Evolutionary conservation across 1,140 invertebrate genomes (phyloP).

Genomic region (Drosophila ercepeae): DNA sequence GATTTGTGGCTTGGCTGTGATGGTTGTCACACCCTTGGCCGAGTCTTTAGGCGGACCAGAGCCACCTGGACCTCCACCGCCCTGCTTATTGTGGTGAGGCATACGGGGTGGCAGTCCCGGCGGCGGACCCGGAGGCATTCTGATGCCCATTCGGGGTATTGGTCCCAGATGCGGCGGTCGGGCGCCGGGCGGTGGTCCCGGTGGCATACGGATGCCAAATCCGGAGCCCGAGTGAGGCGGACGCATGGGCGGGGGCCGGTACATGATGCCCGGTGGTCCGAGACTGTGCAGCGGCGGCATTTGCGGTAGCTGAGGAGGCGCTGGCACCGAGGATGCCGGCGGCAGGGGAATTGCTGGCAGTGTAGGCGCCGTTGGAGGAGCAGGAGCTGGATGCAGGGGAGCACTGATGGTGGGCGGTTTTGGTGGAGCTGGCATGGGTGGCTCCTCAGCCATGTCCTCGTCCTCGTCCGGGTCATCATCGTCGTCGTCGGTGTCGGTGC

Average conservation of each 20-base stretch:
- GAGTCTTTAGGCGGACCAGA: constrained; percentile 78
- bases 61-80: constrained; percentile 15
- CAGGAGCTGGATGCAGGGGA: constrained; percentile 20
- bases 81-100: constrained; percentile 73
- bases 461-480: constrained; percentile 36
- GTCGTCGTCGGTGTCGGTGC: constrained; percentile 41
- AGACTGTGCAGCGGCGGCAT: constrained; percentile 68
- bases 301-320: constrained; percentile 71
- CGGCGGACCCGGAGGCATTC: constrained; percentile 88
- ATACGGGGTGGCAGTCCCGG: constrained; percentile 86
- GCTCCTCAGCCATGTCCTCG: constrained; percentile 28
- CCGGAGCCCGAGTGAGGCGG: constrained; percentile 70
- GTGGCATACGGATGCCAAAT: constrained; percentile 84
- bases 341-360: constrained; percentile 62
- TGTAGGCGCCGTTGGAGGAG: constrained; percentile 46
- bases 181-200: constrained; percentile 87
- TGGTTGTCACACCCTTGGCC: constrained; percentile 87
- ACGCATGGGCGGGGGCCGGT: constrained; percentile 87
- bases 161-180: constrained; percentile 87
- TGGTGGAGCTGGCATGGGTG: constrained; percentile 11
- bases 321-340: constrained; percentile 32
- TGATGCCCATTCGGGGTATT: constrained; percentile 83
- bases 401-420: constrained; percentile 7
- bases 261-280: constrained; percentile 84
- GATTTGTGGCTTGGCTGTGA: constrained; percentile 97